Conservation (phyloP, 2,888 invertebrate species). For the Tachina lurida region DNA sequence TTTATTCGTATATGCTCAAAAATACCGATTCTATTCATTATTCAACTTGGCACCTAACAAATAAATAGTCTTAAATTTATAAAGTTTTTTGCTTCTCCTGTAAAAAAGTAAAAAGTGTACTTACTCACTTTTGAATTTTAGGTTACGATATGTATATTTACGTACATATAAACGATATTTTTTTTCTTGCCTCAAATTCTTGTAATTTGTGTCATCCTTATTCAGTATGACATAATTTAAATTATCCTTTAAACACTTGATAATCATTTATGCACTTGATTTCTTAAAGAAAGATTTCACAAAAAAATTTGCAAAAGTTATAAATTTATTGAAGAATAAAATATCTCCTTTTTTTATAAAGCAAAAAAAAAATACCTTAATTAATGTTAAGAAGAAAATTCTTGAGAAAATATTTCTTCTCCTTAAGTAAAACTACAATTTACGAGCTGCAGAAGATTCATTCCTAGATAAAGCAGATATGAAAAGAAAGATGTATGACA, state of each 20-base stretch:
- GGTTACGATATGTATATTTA: no score
- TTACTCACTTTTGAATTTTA: no score
- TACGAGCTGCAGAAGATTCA: slow-evolving; percentile 20
- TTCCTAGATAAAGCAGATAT: slow-evolving; percentile 27
- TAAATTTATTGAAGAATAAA: slow-evolving; percentile 38
- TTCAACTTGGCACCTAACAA: no score
- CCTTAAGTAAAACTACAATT: slow-evolving; percentile 25
- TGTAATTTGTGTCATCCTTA: background rate
- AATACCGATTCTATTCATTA: no score
- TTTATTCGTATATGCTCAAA: no score
- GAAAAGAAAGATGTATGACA: slow-evolving; percentile 64
- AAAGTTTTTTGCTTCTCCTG: no score
- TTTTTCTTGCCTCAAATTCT: background rate
- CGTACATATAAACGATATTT: no score
- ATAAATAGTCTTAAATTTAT: no score
- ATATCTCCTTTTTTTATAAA: background rate
- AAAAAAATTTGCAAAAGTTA: slow-evolving; percentile 14
- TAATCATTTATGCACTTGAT: slow-evolving; percentile 25
- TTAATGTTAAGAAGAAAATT: slow-evolving; percentile 34
- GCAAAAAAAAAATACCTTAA: slow-evolving; percentile 31
- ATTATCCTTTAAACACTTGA: slow-evolving; percentile 24
- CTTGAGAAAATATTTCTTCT: slow-evolving; percentile 1
- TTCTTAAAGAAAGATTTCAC: background rate
- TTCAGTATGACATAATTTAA: slow-evolving; percentile 40
- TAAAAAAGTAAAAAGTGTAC: no score